Conservation (phyloP, 2,113 vertebrate species). For the Anseranas semipalmata region DNA sequence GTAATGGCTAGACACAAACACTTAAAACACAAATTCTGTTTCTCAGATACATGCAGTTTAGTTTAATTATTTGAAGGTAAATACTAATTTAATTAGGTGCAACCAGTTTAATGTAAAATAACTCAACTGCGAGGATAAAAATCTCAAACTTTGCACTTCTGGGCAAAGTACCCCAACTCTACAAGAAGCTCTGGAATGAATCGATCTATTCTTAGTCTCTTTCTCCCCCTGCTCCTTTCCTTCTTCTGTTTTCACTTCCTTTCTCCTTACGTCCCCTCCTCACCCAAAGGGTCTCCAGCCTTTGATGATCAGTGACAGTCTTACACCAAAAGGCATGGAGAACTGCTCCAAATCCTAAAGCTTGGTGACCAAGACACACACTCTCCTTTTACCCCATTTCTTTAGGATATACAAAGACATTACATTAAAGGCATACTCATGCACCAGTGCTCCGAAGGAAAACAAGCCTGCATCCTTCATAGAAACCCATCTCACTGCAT, state of each 20-base stretch:
- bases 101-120: background rate
- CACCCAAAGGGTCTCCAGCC: background rate
- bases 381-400: background rate
- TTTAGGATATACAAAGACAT: background rate
- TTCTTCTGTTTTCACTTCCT: background rate
- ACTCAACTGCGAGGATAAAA: background rate
- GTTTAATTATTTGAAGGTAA: background rate
- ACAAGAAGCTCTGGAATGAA: background rate
- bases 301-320: background rate
- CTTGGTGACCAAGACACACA: background rate
- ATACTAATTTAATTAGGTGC: background rate
- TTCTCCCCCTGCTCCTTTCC: background rate
- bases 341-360: background rate
- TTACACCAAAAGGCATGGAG: background rate
- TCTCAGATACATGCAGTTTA: background rate
- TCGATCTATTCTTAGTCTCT: background rate
- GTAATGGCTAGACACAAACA: background rate
- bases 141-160: background rate
- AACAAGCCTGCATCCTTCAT: background rate
- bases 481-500: background rate
- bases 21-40: background rate
- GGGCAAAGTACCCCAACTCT: background rate
- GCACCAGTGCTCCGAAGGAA: background rate
- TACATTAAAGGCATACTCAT: background rate
- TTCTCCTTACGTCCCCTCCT: background rate